phyloP scores from a whole-genome alignment of 2,888 invertebrate genomes.

The Leistus spinibarbis region DNA sequence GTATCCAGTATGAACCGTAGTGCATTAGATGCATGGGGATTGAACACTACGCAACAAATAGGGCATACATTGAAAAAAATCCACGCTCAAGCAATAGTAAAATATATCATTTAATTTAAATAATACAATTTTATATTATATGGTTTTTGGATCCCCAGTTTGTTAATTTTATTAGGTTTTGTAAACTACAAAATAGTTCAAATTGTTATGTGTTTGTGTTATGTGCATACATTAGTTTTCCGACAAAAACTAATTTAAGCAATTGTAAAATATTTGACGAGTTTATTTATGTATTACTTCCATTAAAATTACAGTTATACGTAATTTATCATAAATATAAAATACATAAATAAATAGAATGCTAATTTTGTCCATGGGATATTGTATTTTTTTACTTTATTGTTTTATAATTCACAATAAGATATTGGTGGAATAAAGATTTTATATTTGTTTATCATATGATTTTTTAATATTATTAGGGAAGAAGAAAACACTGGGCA shows the following conservation, averaged over 20 bases:
- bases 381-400: background rate
- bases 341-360: background rate
- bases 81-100: slow-evolving; percentile 53
- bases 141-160: background rate
- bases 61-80: slow-evolving; percentile 57
- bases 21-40: slow-evolving; percentile 66
- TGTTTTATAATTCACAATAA: background rate
- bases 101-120: slow-evolving; percentile 44
- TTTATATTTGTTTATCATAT: slow-evolving; percentile 1
- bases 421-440: background rate
- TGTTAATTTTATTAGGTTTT: background rate
- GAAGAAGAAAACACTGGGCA: no score
- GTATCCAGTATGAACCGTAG: slow-evolving; percentile 65
- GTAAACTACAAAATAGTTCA: background rate
- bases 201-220: background rate
- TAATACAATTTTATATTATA: background rate
- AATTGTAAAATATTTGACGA: no score
- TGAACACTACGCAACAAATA: slow-evolving; percentile 61
- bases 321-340: background rate
- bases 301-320: background rate
- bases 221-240: background rate
- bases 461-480: no score
- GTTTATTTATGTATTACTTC: background rate
- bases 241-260: no score
- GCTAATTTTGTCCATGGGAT: background rate